A percentile compares a stretch with the other conserved stretches of the same genome.
These are phyloP conservation scores for Nomada goodeniana DNA, from an alignment of 2,888 invertebrate genomes.

Conservation along the genomic window DNA sequence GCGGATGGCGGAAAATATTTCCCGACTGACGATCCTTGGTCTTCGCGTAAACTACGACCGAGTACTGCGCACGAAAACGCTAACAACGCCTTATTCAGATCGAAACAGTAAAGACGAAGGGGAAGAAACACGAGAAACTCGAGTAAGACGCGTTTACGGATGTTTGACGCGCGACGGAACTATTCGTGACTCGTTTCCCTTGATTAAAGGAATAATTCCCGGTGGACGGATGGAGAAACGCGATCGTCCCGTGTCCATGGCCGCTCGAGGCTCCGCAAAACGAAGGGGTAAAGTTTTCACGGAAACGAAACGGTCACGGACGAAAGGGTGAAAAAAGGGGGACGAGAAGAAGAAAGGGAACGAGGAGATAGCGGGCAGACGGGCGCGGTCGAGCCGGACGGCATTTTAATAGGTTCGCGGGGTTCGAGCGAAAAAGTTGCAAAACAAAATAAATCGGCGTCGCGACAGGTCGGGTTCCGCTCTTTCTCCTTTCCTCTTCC, in stretches of 20 bases:
- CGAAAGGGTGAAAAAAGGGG: neutral
- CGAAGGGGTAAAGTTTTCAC: slow-evolving; percentile 55
- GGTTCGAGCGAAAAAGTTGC: slow-evolving; percentile 67
- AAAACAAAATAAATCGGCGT: slow-evolving; percentile 67
- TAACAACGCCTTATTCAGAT: neutral
- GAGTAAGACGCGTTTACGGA: slow-evolving; percentile 38
- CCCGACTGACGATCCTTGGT: neutral
- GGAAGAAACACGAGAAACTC: neutral
- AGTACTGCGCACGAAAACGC: too few species aligned
- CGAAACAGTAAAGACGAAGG: slow-evolving; percentile 5
- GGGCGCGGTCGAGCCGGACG: slow-evolving; percentile 67
- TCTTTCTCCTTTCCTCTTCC: slow-evolving; percentile 3
- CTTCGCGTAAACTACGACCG: too few species aligned
- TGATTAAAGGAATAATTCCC: slow-evolving; percentile 57
- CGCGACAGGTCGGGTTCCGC: slow-evolving; percentile 59
- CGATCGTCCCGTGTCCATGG: slow-evolving; percentile 45
- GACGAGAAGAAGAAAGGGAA: slow-evolving; percentile 51
- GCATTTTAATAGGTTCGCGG: slow-evolving; percentile 72
- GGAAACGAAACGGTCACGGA: slow-evolving; percentile 56
- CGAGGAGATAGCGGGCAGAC: slow-evolving; percentile 66
- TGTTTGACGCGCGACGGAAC: slow-evolving; percentile 20
- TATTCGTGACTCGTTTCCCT: slow-evolving; percentile 43
- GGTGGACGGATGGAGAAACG: slow-evolving; percentile 3
- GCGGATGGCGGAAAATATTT: neutral
- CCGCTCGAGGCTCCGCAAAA: slow-evolving; percentile 39